Evolutionary conservation across 2,888 invertebrate genomes (phyloP), one percentile per base, ranked within the genome.

Genomic region (Acanthoscelides obtectus): DNA sequence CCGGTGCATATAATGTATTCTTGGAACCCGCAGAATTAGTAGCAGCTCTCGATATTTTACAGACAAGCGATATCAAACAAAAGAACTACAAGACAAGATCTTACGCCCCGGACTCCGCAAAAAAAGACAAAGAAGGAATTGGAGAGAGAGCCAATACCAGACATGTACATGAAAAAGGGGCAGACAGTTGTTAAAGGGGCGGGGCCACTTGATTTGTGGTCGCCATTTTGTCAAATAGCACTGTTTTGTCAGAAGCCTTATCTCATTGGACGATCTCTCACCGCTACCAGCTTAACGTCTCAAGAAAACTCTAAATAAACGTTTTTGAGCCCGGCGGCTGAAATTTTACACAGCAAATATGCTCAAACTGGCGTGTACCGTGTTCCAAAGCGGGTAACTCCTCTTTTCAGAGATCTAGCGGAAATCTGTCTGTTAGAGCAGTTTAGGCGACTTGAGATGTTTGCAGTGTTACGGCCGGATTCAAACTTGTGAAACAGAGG

Each of bases 181-280:
- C 84, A 83, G 85, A 84, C 84, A 84, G 86, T 86, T 86, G 85
- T 84, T 85, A 84, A 83, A 82, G 78, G 81, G 85, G 85, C 82
- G 85, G 82, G 78, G 84, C 82, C 80, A 80, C 80, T 83, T 86
- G 86, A 86, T 86, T 86, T 86, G 86, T 86, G 85, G 86, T 86
- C 86, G 86, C 86, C 86, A 86, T 86, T 86, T 86, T 86, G 86
- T 86, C 86, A 86, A 86, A 86, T 86, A 86, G 85, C 85, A 84
- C 84, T 86, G 86, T 86, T 86, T 86, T 86, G 86, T 86, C 84
- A 85, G 83, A 81, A 80, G 81, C 80, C 82, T 85, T 86, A 86
- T 86, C 86, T 84, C 82, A 86, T 86, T 86, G 86, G 86, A 83
- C 80, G 81, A 86, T 86, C 86, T 86, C 85, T 84, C 84, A 83